These are phyloP conservation scores for Tenualosa ilisha DNA, from an alignment of 2,797 vertebrate genomes.

Conservation along the genomic window DNA sequence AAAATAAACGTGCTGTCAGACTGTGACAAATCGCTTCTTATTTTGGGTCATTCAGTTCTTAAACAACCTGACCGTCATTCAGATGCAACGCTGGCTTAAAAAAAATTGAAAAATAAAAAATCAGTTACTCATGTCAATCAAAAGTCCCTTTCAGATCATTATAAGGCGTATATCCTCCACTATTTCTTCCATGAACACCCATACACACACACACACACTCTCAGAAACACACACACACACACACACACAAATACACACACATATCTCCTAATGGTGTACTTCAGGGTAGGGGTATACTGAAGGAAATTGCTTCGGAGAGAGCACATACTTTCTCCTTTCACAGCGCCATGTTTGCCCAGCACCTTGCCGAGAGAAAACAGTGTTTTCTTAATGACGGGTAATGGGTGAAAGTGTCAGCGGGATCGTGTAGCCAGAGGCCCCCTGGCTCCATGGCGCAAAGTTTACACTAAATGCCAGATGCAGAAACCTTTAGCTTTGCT, in stretches of 20 bases:
- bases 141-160: not conserved
- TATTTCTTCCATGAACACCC: not conserved
- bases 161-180: not conserved
- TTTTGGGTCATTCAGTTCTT: slow-evolving; percentile 7
- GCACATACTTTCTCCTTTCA: slow-evolving; percentile 63
- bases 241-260: no score
- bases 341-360: slow-evolving; percentile 63
- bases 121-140: slow-evolving; percentile 23
- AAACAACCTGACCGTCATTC: slow-evolving; percentile 22
- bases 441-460: slow-evolving; percentile 34
- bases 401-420: slow-evolving; percentile 59
- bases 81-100: not conserved
- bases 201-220: no score
- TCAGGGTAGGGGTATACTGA: slow-evolving; percentile 50
- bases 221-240: no score
- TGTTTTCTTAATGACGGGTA: slow-evolving; percentile 70
- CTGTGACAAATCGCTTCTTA: slow-evolving; percentile 17
- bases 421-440: slow-evolving; percentile 54
- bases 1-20: slow-evolving; percentile 18
- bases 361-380: slow-evolving; percentile 66
- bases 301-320: slow-evolving; percentile 61
- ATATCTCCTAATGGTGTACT: slow-evolving; percentile 16
- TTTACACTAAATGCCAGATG: slow-evolving; percentile 56
- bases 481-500: slow-evolving; percentile 32
- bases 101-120: not conserved